These are phyloP conservation scores for Acipenser ruthenus DNA, from an alignment of 2,797 vertebrate species.

Conservation along the genomic window DNA sequence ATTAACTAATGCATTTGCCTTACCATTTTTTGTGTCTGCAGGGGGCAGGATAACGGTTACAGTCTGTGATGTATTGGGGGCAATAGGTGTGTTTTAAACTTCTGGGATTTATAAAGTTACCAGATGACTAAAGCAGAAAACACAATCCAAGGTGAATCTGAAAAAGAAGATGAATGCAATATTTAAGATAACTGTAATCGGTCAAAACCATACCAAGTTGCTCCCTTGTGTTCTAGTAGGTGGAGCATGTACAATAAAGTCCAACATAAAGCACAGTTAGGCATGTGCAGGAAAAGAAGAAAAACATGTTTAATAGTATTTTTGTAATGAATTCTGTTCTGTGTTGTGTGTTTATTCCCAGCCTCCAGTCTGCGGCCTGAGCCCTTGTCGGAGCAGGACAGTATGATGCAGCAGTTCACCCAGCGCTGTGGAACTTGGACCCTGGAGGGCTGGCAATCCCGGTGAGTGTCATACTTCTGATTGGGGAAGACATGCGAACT, in stretches of 20 bases:
- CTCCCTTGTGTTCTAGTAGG: not conserved
- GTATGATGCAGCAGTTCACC: slow-evolving; percentile 37
- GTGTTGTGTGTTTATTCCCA: slow-evolving; percentile 22
- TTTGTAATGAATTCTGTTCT: not conserved
- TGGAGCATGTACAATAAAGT: not conserved
- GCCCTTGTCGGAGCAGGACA: slow-evolving; percentile 27
- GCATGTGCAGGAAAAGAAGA: not conserved
- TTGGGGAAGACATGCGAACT: not conserved
- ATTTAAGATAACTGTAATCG: no score
- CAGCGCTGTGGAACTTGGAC: slow-evolving; percentile 35
- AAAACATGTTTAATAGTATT: not conserved
- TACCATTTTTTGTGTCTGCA: not conserved
- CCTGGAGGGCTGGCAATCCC: slow-evolving; percentile 45
- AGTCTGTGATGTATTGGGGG: no score
- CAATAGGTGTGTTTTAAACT: not conserved
- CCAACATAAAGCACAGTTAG: not conserved
- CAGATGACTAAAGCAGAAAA: slow-evolving; percentile 44
- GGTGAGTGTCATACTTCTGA: slow-evolving; percentile 34
- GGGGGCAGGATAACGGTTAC: no score
- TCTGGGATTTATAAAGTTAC: slow-evolving; percentile 27
- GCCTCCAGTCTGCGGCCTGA: slow-evolving; percentile 36
- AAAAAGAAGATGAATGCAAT: not conserved
- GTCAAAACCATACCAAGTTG: not conserved
- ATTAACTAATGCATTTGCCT: not conserved
- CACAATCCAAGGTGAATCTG: not conserved